Conservation (phyloP, 1,140 invertebrate species). For the Campodea augens region DNA sequence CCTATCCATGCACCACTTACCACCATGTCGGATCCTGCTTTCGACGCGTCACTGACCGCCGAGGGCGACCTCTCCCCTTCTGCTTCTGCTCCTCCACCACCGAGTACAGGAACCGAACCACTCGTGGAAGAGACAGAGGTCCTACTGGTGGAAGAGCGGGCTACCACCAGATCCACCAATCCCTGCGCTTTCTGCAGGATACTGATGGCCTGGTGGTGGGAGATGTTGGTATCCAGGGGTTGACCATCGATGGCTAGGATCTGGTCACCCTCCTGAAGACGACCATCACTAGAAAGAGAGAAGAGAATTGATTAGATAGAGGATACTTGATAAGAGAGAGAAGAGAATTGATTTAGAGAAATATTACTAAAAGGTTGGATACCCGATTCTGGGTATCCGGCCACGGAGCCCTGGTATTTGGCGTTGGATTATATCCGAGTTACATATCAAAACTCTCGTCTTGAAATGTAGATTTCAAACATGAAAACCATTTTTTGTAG, state of each 20-base stretch:
- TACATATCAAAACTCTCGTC: too few species aligned
- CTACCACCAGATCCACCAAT: constrained; percentile 51
- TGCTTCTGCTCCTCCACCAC: constrained; percentile 1
- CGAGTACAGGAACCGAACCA: constrained; percentile 13
- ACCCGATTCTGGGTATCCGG: too few species aligned
- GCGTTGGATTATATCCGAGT: too few species aligned
- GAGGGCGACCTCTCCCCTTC: constrained; percentile 38
- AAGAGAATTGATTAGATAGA: too few species aligned
- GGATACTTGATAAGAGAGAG: too few species aligned
- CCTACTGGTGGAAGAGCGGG: constrained; percentile 26
- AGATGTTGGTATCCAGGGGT: constrained; percentile 60
- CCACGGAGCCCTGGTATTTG: too few species aligned
- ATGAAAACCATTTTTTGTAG: too few species aligned
- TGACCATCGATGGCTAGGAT: constrained; percentile 76
- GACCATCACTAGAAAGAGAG: constrained; percentile 46
- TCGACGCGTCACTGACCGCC: constrained; percentile 48
- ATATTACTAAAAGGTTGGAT: too few species aligned
- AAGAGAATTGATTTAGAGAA: too few species aligned
- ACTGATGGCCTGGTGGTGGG: constrained; percentile 66
- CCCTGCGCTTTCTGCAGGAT: constrained; percentile 60
- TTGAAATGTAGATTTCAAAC: too few species aligned
- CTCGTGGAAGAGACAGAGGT: constrained; percentile 5
- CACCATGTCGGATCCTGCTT: constrained; percentile 50
- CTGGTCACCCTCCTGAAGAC: constrained; percentile 62
- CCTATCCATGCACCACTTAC: constrained; percentile 22